Base-by-base conservation (phyloP, 1,140 invertebrate species). In the Neodiprion lecontei region DNA sequence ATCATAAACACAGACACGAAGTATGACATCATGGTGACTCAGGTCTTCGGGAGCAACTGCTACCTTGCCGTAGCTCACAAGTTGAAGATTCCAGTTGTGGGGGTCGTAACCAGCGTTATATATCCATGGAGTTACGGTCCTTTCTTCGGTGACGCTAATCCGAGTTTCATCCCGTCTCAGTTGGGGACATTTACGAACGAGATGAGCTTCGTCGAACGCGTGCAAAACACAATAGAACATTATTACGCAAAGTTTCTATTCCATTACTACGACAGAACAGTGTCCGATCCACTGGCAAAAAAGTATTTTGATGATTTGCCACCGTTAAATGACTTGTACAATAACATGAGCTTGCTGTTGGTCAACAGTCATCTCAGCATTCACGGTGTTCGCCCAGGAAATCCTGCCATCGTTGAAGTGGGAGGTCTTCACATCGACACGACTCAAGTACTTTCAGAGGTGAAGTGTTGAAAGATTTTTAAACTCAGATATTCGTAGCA, bases 101-200 rank as follows among this genome's bases (percentile, higher is more conserved):
- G 90, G 0, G 79, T 92, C 0, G 88, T 90, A 68, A 91, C 92
- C 1, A 89, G 90, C 50, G 89, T 90, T 5, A 86, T 91, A 1
- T 89, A 92, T 73, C 91, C 92, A 0, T 93, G 92, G 92, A 84
- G 90, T 3, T 89, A 92, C 70, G 90, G 90, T 8, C 88, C 91
- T 74, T 85, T 93, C 40, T 91, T 88, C 0, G 92, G 92, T 80
- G 91, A 92, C 0, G 90, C 92, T 47, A 91, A 90, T 47, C 85
- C 91, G 0, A 89, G 92, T 0, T 90, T 91, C 76, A 88, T 92
- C 28, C 91, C 93, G 0, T 89, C 90, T 23, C 91, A 90, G 70
- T 88, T 93, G 78, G 79, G 91, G 11, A 80, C 85, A 0, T 90
- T 88, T 49, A 84, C 88, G 0, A 86, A 91, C 70, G 78, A 84